Evolutionary conservation across 2,113 vertebrate species (phyloP), one percentile per base, ranked within the genome.

Genomic region (Ailurus styani): DNA sequence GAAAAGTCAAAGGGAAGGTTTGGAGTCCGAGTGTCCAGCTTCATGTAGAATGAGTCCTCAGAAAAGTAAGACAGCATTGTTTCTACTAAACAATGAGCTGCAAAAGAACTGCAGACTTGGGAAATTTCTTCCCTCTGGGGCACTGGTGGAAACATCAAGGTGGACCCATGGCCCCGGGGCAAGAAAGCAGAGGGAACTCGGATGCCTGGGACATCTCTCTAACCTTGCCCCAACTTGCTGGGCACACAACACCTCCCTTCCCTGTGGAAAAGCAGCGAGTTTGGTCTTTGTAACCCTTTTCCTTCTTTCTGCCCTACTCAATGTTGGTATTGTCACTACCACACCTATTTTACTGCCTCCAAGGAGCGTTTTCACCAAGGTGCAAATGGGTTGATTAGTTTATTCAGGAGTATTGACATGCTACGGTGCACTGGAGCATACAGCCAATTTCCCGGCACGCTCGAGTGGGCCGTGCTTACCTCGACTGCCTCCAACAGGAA

Each of bases 331-430:
- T 87, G 40, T 90, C 55, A 95, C 31, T 84, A 81, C 90, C 70
- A 75, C 87, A 83, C 83, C 62, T 85, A 89, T 47, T 78, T 25
- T 93, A 64, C 0, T 83, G 97, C 86, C 94, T 96, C 81, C 1
- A 6, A 95, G 96, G 95, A 4, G n/a, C 31, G 34, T 96, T 97
- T 96, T 93, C 96, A 66, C 12, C 10, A 91, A 97, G 92, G 97
- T 95, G 95, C 97, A 97, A 95, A 97, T 97, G 93, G 96, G 70
- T 4, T 70, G 90, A 96, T 95, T 66, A 73, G 97, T 91, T 98
- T 84, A 47, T 92, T 96, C 82, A 91, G 97, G 89, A 45, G 81
- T 95, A 92, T 0, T 62, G 97, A 95, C 93, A 96, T 70, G 97
- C 96, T 50, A 45, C 0, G 18, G 78, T 17, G 94, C 91, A 34